Conservation (phyloP, 2,797 vertebrate genomes). For the Linurgus olivaceus region DNA sequence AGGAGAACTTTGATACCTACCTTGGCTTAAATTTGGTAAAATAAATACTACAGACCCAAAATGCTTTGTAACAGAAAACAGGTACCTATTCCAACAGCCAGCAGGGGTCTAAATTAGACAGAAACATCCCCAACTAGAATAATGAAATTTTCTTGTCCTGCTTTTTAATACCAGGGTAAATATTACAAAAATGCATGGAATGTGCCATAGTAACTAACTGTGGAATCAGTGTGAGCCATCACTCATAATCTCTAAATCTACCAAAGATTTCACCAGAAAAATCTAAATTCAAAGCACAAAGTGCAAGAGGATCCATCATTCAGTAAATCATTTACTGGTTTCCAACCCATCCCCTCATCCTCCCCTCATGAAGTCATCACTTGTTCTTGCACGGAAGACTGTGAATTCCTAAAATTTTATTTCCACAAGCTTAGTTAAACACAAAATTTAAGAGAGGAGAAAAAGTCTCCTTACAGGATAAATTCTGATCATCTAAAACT, state of each 20-base stretch:
- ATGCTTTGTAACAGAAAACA: background rate
- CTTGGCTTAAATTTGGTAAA: background rate
- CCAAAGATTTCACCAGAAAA: background rate
- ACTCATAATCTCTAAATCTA: background rate
- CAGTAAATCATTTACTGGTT: conserved; percentile 10
- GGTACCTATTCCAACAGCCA: background rate
- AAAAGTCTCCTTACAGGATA: background rate
- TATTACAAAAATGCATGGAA: background rate
- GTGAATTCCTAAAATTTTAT: background rate
- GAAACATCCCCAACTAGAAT: background rate
- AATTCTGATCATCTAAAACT: background rate
- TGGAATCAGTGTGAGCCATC: background rate
- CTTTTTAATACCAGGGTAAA: background rate
- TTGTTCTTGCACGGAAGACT: background rate
- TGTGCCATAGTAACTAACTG: background rate
- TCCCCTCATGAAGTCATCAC: background rate
- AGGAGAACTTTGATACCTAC: background rate
- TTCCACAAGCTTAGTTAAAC: background rate
- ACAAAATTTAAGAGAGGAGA: background rate
- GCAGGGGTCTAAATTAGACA: background rate
- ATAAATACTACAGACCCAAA: background rate
- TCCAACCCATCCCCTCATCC: background rate
- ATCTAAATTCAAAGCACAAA: background rate
- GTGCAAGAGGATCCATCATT: background rate
- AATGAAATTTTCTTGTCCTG: background rate